Evolutionary conservation across 92 coral and sea anemone genomes (phyloP).

Genomic region (Zoanthus gigantus): DNA sequence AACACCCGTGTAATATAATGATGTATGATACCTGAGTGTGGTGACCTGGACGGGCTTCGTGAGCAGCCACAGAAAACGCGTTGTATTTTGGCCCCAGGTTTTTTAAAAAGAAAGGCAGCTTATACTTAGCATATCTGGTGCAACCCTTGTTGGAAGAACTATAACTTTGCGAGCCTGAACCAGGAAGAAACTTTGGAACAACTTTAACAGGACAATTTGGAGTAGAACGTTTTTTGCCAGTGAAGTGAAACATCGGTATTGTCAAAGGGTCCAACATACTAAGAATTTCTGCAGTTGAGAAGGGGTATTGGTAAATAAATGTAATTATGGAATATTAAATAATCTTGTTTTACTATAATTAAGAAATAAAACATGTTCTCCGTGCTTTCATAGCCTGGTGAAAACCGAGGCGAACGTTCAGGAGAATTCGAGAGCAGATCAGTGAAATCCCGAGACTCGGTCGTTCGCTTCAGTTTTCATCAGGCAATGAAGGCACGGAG

Average conservation of each 20-base stretch:
- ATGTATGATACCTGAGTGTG: slow-evolving; percentile 88
- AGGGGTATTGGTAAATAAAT: not conserved
- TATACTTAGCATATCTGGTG: slow-evolving; percentile 63
- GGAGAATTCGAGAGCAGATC: no score
- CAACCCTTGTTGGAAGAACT: slow-evolving; percentile 63
- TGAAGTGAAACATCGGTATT: slow-evolving; percentile 83
- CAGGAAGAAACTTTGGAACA: slow-evolving; percentile 96
- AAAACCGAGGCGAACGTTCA: no score
- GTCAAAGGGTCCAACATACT: slow-evolving; percentile 82
- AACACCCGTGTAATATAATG: no score
- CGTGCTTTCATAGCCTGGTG: no score
- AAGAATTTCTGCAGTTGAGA: slow-evolving; percentile 64
- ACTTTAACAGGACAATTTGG: slow-evolving; percentile 95
- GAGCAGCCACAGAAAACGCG: slow-evolving; percentile 97
- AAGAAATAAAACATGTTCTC: no score
- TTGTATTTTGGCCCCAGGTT: slow-evolving; percentile 95
- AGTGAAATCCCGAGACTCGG: no score
- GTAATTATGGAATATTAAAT: no score
- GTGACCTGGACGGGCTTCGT: slow-evolving; percentile 99
- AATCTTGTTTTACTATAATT: no score
- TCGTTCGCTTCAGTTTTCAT: no score
- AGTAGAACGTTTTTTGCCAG: slow-evolving; percentile 80
- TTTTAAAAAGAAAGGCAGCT: slow-evolving; percentile 90
- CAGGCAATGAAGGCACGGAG: no score
- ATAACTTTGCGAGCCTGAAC: slow-evolving; percentile 97